Evolutionary conservation across 2,797 vertebrate species (phyloP).

Genomic region (Ptychobarbus kaznakovi): DNA sequence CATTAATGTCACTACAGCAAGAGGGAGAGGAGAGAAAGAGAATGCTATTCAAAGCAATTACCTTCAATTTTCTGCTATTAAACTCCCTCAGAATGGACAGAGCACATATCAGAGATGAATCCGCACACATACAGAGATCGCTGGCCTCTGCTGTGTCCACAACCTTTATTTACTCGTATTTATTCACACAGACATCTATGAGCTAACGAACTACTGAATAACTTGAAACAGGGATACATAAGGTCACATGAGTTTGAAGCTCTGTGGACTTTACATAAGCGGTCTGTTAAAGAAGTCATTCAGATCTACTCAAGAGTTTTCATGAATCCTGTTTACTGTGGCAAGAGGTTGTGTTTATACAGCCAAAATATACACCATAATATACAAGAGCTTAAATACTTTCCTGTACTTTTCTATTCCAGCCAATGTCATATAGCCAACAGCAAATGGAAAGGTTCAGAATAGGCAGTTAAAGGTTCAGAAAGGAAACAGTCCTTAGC

Average conservation of each 20-base stretch:
- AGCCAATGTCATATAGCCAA: not conserved
- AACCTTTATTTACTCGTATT: not conserved
- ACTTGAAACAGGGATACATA: not conserved
- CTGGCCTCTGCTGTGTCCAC: conserved; percentile 17
- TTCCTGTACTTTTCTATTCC: not conserved
- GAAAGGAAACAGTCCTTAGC: not conserved
- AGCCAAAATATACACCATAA: not conserved
- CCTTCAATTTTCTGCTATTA: conserved; percentile 54
- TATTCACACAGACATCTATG: not conserved
- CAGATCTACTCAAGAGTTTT: not conserved
- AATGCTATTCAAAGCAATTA: conserved; percentile 53
- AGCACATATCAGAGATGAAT: conserved; percentile 39
- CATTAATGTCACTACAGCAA: conserved; percentile 45
- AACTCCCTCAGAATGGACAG: conserved; percentile 39
- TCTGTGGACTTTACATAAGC: not conserved
- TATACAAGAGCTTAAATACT: not conserved
- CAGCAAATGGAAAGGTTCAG: not conserved
- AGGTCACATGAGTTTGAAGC: not conserved
- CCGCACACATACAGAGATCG: conserved; percentile 28
- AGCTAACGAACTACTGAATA: not conserved
- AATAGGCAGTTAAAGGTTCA: not conserved
- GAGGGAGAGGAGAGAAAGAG: conserved; percentile 14
- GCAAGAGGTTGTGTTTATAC: not conserved
- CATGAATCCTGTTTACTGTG: not conserved
- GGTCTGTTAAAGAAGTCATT: not conserved